Evolutionary conservation across 2,797 vertebrate species (phyloP).

Genomic region (Potorous gilbertii): DNA sequence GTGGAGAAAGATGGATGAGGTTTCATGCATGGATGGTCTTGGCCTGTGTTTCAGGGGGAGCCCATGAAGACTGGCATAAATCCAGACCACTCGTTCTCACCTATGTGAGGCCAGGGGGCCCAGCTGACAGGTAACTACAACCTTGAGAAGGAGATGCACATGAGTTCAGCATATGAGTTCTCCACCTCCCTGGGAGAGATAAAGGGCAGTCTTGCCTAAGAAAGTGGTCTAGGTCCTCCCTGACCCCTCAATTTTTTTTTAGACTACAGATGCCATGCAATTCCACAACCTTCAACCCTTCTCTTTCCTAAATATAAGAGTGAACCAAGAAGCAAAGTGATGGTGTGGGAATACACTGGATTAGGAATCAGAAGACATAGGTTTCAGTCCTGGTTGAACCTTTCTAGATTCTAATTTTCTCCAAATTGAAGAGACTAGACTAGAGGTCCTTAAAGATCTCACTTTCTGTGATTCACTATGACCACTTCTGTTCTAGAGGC

Average conservation of each 20-base stretch:
- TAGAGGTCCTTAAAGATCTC: not conserved
- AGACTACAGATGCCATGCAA: not conserved
- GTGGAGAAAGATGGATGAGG: not conserved
- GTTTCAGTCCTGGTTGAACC: not conserved
- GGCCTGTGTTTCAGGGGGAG: slow-evolving; percentile 88
- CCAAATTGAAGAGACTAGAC: not conserved
- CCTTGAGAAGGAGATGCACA: not conserved
- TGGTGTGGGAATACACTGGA: not conserved
- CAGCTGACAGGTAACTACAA: slow-evolving; percentile 92
- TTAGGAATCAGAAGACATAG: not conserved
- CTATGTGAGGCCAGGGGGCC: slow-evolving; percentile 94
- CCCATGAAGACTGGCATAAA: slow-evolving; percentile 96
- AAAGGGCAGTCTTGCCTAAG: not conserved
- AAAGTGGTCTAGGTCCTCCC: not conserved
- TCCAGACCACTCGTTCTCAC: slow-evolving; percentile 95
- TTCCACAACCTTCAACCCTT: not conserved
- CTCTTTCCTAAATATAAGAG: not conserved
- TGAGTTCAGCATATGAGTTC: not conserved
- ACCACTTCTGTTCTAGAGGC: not conserved
- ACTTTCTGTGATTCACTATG: not conserved
- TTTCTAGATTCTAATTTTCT: not conserved
- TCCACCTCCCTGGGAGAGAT: not conserved
- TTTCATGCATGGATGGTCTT: not conserved
- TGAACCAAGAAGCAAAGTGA: not conserved
- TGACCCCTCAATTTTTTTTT: not conserved